Evolutionary conservation across 2,797 vertebrate species (phyloP).

Genomic region (Manis javanica): DNA sequence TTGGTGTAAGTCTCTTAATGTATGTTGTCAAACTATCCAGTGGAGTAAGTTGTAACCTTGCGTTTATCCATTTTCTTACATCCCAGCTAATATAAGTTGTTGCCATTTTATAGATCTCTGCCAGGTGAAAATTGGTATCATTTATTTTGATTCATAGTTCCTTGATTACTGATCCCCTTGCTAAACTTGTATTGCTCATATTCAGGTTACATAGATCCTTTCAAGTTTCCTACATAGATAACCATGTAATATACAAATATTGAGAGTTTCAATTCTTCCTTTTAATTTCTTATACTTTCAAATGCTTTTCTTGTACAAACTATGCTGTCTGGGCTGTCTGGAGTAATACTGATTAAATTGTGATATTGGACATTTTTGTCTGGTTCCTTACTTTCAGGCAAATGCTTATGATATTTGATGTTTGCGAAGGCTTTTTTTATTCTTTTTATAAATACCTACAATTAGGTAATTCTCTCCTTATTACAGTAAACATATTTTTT

Average conservation of each 20-base stretch:
- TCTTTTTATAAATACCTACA: not conserved
- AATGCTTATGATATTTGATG: not conserved
- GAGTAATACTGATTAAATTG: not conserved
- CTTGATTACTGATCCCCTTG: not conserved
- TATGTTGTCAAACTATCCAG: not conserved
- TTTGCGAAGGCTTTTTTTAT: not conserved
- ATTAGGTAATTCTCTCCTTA: not conserved
- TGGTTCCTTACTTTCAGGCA: not conserved
- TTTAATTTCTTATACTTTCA: not conserved
- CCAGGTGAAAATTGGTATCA: not conserved
- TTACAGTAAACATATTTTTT: not conserved
- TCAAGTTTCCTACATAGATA: not conserved
- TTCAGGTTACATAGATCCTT: not conserved
- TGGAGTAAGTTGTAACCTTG: not conserved
- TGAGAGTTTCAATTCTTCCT: not conserved
- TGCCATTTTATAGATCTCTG: not conserved
- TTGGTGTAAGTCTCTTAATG: not conserved
- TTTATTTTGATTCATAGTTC: slow-evolving; percentile 14
- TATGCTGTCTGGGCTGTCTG: not conserved
- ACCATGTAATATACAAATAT: not conserved
- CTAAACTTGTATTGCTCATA: slow-evolving; percentile 6
- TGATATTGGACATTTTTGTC: not conserved
- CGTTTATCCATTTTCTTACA: not conserved
- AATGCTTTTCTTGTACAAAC: not conserved
- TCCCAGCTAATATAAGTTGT: not conserved